phyloP scores from a whole-genome alignment of 2,888 invertebrate genomes.

The Cremastobaeus sp. region DNA sequence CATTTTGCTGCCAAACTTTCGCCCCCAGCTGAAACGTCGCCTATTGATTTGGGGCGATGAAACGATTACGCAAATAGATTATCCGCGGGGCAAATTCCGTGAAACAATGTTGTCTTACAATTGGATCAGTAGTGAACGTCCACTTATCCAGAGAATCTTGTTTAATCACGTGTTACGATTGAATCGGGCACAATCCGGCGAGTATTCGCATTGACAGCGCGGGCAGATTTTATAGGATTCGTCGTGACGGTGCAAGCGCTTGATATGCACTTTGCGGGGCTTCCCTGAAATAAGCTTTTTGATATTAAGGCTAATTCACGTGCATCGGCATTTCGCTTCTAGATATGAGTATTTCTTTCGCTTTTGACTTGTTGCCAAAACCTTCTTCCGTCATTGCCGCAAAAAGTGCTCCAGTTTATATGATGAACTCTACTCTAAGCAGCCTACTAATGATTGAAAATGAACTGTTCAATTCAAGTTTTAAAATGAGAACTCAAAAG shows the following conservation, averaged over 20 bases:
- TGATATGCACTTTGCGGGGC: slow-evolving; percentile 18
- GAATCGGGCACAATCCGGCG: slow-evolving; percentile 5
- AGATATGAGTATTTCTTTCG: no score
- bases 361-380: no score
- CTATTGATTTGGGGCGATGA: background rate
- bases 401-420: no score
- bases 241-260: slow-evolving; percentile 5
- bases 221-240: slow-evolving; percentile 32
- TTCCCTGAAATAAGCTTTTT: slow-evolving; percentile 35
- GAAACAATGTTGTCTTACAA: slow-evolving; percentile 11
- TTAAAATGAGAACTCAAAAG: no score
- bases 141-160: slow-evolving; percentile 16
- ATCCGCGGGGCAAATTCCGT: background rate
- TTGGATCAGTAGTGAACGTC: slow-evolving; percentile 1
- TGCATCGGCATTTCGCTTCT: no score
- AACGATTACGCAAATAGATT: slow-evolving; percentile 7
- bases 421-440: no score
- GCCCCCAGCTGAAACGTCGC: no score
- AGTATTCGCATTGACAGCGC: slow-evolving; percentile 12
- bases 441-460: no score
- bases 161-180: slow-evolving; percentile 28
- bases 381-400: no score
- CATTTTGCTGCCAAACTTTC: no score
- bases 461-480: no score
- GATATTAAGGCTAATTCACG: slow-evolving; percentile 45